Evolutionary conservation across 2,888 invertebrate genomes (phyloP), one percentile per base, ranked within the genome.

Genomic region (Amblyjoppa proteus): DNA sequence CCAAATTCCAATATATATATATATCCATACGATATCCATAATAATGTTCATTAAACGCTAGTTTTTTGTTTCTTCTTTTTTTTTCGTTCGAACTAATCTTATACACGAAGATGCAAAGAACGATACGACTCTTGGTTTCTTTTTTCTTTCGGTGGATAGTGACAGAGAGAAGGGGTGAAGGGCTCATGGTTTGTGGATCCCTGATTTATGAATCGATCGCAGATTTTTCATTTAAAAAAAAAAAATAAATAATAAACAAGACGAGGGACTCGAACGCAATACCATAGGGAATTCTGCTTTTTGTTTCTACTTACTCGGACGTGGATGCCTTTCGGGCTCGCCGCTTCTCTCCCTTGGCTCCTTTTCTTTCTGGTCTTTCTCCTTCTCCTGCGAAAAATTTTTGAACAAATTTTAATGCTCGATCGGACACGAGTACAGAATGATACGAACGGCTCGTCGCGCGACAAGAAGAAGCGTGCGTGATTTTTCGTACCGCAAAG

Each of bases 251-350:
- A 70, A 71, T 25, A 61, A 45, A 53, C 20, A 74, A 74, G 41
- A 61, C 31, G 61, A 41, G 49, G 83, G 71, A 79, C 66, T 87
- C 81, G 87, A 87, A 85, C 87, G 76, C 61, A 80, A 82, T 79
- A 80, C 41, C 69, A 68, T 77, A 87, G 69, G 75, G 13, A 68
- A 79, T 79, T 56, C 28, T 80, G 71, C 6, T 31, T 80, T 53
- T 85, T 75, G 64, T 85, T 82, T 86, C 87, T 92, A 94, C 94
- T 94, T 92, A 94, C 94, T 94, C 92, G 94, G 93, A 91, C 94
- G 92, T 88, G 93, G 94, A 91, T 93, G 94, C 91, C 93, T 93
- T 89, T 93, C 93, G 41, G 90, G 92, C 89, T 93, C 93, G 64
- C 90, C 89, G 88, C 91, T 92, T 87, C 90, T 92, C 71, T 94